Base-by-base conservation (phyloP, 2,797 vertebrate genomes). In the Carapus acus region DNA sequence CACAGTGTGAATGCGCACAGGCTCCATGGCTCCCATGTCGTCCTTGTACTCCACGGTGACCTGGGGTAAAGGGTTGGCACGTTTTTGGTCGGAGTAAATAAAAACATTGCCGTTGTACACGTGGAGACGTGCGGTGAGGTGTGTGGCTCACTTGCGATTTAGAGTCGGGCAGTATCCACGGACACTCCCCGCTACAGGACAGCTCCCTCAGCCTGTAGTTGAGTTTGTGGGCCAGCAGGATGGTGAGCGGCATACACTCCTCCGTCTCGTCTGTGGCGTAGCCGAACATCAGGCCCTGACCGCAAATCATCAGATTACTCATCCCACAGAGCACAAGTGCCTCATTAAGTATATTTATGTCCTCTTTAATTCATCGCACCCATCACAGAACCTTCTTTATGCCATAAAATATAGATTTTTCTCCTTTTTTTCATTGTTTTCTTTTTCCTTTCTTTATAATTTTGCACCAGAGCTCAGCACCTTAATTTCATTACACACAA, bases 221-320 rank as follows among this genome's bases (percentile, higher is more conserved):
- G 50, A 88, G 77, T 54, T 84, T 87, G 50, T 90, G 88, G 22
- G 85, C 88, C 62, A 90, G 40, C 0, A 88, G 62, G 54, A 90
- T 37, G 47, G 86, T 88, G 54, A 89, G 39, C 1, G 88, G 86
- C 86, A 90, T 89, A 19, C 81, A 90, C 76, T 89, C 88, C n/a
- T 89, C 84, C 0, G 87, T 91, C 78, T 90, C 88, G 52, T 90
- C 85, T 0, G 79, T 89, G 48, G 88, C 89, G 36, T 87, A 91
- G 33, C 87, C 89, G 47, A 91, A 91, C 86, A 91, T 90, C 56
- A 91, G 58, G 51, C 87, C 86, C 88, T 89, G 66, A 33, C 19
- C 18, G 64, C 8, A 56, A 8, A 36, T 20, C 39, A 4, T 41
- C 17, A 13, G 12, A 21, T n/a, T n/a, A n/a, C n/a, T n/a, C n/a